Base-by-base conservation (phyloP, 2,888 invertebrate genomes). In the Eretmocerus hayati region DNA sequence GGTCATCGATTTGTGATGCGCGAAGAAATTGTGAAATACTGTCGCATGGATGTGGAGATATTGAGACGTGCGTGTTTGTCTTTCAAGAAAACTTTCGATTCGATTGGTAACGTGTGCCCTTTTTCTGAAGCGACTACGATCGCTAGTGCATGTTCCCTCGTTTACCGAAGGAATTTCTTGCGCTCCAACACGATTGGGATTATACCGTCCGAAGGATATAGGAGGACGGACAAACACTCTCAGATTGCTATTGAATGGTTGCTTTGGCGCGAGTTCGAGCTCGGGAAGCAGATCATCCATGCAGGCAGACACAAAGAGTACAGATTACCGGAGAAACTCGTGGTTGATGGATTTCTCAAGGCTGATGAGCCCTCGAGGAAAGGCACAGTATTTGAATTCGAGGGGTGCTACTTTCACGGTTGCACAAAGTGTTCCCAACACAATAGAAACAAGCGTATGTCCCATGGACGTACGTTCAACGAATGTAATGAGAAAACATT, bases 161-260 rank as follows among this genome's bases (percentile, higher is more conserved):
- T 39, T 13, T 39, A 23, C 23, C 22, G 23, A 22, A 39, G 26
- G 26, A 39, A 39, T 8, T 39, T 39, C 16, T 23, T 23, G 15
- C 9, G 2, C 13, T 2, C 11, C 5, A 16, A 39, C 22, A 39
- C 23, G 8, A 39, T 39, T n/a, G 39, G 13, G 18, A 22, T 39
- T 2, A 13, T 39, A 4, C 39, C 39, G 2, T 3, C 39, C 2
- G n/a, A n/a, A n/a, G 23, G 23, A 5, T 39, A 39, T 39, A 6
- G 23, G 2, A n/a, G 23, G 5, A 2, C 23, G 6, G 39, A 39
- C 26, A 39, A 5, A 3, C 23, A 39, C 9, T 39, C 23, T 6
- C 39, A 39, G 16, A 39, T n/a, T n/a, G n/a, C 39, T 4, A 22
- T 39, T n/a, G 39, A 39, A 23, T 39, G 39, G 39, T 8, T 23